phyloP scores from a whole-genome alignment of 1,140 invertebrate species.

The Lucilia cuprina region DNA sequence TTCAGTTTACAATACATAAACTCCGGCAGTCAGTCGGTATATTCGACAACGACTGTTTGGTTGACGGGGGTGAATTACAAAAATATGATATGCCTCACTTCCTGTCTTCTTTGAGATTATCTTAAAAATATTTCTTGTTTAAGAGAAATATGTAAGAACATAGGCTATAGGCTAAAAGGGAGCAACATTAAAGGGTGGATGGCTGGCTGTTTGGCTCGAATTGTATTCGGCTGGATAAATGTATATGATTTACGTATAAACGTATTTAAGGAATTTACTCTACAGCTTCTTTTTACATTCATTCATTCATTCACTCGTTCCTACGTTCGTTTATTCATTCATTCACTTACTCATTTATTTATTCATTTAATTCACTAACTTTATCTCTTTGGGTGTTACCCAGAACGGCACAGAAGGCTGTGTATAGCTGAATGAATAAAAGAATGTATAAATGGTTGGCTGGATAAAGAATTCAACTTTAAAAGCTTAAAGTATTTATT shows the following conservation, averaged over 20 bases:
- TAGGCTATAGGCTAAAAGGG: not conserved
- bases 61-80: not conserved
- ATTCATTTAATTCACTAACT: not conserved
- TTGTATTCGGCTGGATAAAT: not conserved
- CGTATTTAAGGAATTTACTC: not conserved
- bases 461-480: constrained; percentile 1
- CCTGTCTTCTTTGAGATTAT: not conserved
- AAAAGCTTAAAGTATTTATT: constrained; percentile 31
- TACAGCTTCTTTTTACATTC: not conserved
- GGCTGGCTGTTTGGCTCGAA: no score
- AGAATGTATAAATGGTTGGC: not conserved
- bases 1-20: not conserved
- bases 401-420: not conserved
- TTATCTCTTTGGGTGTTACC: constrained; percentile 14
- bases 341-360: not conserved
- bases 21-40: not conserved
- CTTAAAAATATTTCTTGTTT: not conserved
- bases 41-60: not conserved
- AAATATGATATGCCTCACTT: not conserved
- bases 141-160: not conserved
- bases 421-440: not conserved
- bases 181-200: not conserved
- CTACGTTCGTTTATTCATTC: not conserved
- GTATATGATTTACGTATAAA: not conserved
- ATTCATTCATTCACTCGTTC: not conserved